Evolutionary conservation across 2,888 invertebrate species (phyloP).

Genomic region (Plutella xylostella): DNA sequence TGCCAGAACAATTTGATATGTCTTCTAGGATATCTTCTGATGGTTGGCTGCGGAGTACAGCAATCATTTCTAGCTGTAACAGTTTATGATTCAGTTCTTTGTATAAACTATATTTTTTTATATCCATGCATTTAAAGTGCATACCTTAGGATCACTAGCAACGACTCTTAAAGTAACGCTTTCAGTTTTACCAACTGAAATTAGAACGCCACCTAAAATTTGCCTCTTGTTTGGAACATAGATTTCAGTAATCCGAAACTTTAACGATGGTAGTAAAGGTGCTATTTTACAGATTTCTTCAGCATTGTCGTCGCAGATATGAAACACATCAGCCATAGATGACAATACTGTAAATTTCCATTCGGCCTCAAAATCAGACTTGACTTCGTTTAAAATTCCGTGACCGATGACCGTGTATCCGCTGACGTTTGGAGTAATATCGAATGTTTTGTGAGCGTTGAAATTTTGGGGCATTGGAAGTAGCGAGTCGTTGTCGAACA

Average conservation of each 20-base stretch:
- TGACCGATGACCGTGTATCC: slow-evolving; percentile 55
- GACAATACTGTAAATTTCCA: slow-evolving; percentile 50
- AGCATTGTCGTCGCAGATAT: slow-evolving; percentile 42
- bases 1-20: slow-evolving; percentile 34
- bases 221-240: slow-evolving; percentile 51
- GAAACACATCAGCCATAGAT: slow-evolving; percentile 35
- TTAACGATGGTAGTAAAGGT: slow-evolving; percentile 28
- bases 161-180: slow-evolving; percentile 43
- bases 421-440: slow-evolving; percentile 36
- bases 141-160: slow-evolving; percentile 40
- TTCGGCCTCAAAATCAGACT: slow-evolving; percentile 34
- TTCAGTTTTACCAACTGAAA: slow-evolving; percentile 38
- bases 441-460: slow-evolving; percentile 42
- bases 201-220: slow-evolving; percentile 46
- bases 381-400: slow-evolving; percentile 23
- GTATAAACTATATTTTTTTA: not conserved
- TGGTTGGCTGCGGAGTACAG: slow-evolving; percentile 28
- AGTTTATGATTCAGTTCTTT: not conserved
- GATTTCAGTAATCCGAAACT: slow-evolving; percentile 46
- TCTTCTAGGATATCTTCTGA: slow-evolving; percentile 23
- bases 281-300: slow-evolving; percentile 30
- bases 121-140: slow-evolving; percentile 11
- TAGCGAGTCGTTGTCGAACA: slow-evolving; percentile 48
- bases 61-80: slow-evolving; percentile 44
- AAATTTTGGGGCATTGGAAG: slow-evolving; percentile 36